Evolutionary conservation across 2,113 vertebrate genomes (phyloP), one percentile per base, ranked within the genome.

Genomic region (Typhlomys cinereus): DNA sequence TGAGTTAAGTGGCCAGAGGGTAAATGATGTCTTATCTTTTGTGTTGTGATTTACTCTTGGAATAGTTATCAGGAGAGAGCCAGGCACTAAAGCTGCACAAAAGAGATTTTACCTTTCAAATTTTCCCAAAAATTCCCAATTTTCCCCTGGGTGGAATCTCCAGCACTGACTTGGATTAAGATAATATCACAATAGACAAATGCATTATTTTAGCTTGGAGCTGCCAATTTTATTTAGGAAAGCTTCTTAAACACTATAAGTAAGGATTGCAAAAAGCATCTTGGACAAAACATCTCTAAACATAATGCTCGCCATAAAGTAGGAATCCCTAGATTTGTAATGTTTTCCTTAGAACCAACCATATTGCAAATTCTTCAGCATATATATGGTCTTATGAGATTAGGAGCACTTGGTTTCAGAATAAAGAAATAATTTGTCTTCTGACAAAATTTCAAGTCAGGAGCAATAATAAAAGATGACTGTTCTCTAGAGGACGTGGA

Each of bases 221-320:
- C 87, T 84, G 18, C 20, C 41, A 76, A 46, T 4, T 92, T 29
- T 92, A 54, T 80, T 71, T 92, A 92, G 75, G n/a, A 90, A n/a
- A 71, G 12, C 7, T 89, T 86, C 48, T 92, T 54, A 88, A 79
- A 93, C 85, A 23, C 41, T 93, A 59, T 54, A 92, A 70, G 59
- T 44, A 89, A 79, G 41, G 87, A 86, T n/a, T 75, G 41, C 73
- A 57, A n/a, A n/a, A n/a, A n/a, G n/a, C n/a, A 89, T 34, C 71
- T 69, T 76, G 9, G 76, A 74, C 62, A 31, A 84, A 75, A 12
- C 69, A 76, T 25, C 54, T n/a, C 59, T 88, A 94, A 61, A 88
- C 41, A 85, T 36, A 82, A 44, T 29, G 48, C 7, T 91, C 44
- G 44, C 25, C 15, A 44, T 67, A 76, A 48, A 92, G 48, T 25